Evolutionary conservation across 2,797 vertebrate genomes (phyloP), one percentile per base, ranked within the genome.

Genomic region (Pipistrellus nathusii): DNA sequence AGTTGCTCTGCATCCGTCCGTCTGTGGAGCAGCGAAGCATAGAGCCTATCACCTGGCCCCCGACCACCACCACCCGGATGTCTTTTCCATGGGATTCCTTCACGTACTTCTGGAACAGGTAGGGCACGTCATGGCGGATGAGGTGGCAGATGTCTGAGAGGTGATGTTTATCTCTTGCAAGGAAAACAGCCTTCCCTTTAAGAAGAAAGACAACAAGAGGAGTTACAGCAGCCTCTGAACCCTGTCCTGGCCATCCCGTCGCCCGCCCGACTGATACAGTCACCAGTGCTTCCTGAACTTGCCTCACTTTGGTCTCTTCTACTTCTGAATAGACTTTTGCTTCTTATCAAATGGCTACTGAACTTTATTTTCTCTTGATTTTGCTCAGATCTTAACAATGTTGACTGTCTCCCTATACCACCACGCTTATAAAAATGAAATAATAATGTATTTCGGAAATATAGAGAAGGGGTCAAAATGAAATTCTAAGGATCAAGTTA

Each of bases 1-100:
- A 99, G 98, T 99, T 99, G 98, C 99, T 99, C 93, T 99, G 99
- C 99, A 99, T 99, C 77, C 99, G 99, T n/a, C 99, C 99, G 0
- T 99, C 99, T 0, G 99, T 99, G 95, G 99, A 99, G 96, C 99
- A 99, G 96, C 99, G 99, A 13, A 99, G 97, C 99, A 99, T 99
- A 11, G 99, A 99, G 94, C 99, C 99, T 1, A 99, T 99, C 95
- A 99, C 98, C 8, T 98, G 98, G 55, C 99, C 99, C 2, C 99
- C 99, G 20, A 99, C 99, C 87, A 99, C 98, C 53, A 99, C 99
- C 97, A 99, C 99, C 0, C 99, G 98, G 91, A 99, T 98, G 17
- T 99, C 99, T 7, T 99, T 98, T 27, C 99, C 99, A 0, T 99
- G 99, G 2, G 99, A 99, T 97, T 99, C 99, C 97, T 99, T 99